Evolutionary conservation across 1,140 invertebrate species (phyloP), one percentile per base, ranked within the genome.

Genomic region (Drosophila insularis): DNA sequence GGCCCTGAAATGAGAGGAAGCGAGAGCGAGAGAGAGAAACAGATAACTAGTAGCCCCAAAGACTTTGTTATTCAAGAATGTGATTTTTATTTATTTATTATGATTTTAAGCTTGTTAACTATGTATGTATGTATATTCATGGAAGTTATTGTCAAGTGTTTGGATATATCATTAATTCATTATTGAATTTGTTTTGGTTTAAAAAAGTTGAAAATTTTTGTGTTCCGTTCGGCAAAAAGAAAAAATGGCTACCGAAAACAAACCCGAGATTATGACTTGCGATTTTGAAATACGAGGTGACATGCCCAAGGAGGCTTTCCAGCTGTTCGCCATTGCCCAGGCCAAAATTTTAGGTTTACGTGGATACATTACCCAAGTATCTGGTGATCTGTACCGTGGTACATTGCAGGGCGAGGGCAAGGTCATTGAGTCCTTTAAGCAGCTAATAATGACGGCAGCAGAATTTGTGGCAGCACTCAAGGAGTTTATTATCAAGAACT

Each of bases 401-500:
- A 39, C 55, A 17, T 43, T 89, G 17, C 63, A 87, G 73, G 84
- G 84, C 8, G 76, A 89, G 59, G 72, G 68, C 14, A 55, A 69
- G 17, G 55, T 87, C 32, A 89, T 87, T 6, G 84, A 87, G 32
- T 39, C 61, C 11, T 87, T 89, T n/a, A 59, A 84, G 40, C 43
- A 78, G n/a, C 13, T 89, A 0, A 54, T 87, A 5, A 10, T 55
- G 19, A 39, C 67, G 6, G 84, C 84, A 6, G 55, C 21, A 5
- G 84, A 84, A n/a, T 87, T 74, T 31, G 63, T 89, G 43, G 56
- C 70, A 1, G 80, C 80, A 56, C 46, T 87, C 27, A 84, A 80
- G 65, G 77, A 84, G 63, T 84, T 87, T 31, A 13, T 74, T n/a
- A 71, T 87, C 2, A 71, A 63, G 7, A 87, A 87, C n/a, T 8